Evolutionary conservation across 1,140 invertebrate species (phyloP), one percentile per base, ranked within the genome.

Genomic region (Zaprionus davidi): DNA sequence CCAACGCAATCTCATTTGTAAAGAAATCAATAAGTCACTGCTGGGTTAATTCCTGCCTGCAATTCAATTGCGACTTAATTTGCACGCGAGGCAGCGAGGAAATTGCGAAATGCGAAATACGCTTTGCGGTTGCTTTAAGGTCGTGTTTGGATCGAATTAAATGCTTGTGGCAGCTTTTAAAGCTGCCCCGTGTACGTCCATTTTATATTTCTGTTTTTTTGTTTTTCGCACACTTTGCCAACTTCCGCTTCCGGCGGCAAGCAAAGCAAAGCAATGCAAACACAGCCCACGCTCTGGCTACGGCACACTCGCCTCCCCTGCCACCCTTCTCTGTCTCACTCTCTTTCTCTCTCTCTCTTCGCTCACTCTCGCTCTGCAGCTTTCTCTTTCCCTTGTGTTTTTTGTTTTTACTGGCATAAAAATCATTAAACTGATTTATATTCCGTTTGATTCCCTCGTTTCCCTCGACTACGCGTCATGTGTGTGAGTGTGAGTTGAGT

Each of bases 381-480:
- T 57, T 26, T 62, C 59, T 46, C 41, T 46, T 69, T 77, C 58
- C 63, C 51, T 59, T 22, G 31, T 76, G 34, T n/a, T 78, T 78
- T 76, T 71, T 78, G 62, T 82, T 82, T 76, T 76, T 78, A 20
- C 77, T 79, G 81, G 81, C 81, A 81, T 72, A 74, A 76, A 81
- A 84, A 84, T 80, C 78, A 84, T 84, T 84, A 80, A 83, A 84
- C 81, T 84, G 81, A 84, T 84, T 84, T 84, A 84, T 84, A 84
- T 84, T 84, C 81, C 81, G 81, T 83, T 83, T 83, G 81, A 83
- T 83, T 79, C 77, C 56, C 36, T 57, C 56, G 24, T 38, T 60
- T 76, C 59, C 60, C 57, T 65, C 69, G 64, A 49, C 62, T 44
- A 67, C 53, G 56, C 59, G 38, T 75, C 74, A 76, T 77, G 74